Evolutionary conservation across 2,113 vertebrate species (phyloP), one percentile per base, ranked within the genome.

Genomic region (Emydura subglobosa): DNA sequence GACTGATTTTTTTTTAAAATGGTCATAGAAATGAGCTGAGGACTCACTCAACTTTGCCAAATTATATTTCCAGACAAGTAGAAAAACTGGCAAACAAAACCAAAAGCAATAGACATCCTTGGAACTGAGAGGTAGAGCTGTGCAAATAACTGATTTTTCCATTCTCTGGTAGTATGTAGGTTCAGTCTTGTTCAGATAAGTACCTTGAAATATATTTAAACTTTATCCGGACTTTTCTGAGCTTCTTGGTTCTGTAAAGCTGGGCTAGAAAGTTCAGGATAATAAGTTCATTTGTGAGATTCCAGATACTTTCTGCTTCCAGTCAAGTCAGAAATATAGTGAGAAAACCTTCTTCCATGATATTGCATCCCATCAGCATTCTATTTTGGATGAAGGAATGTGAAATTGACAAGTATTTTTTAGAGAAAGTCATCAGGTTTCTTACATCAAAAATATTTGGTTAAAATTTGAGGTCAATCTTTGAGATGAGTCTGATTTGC

Each of bases 261-360:
- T 54, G 44, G 1, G 1, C 5, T 92, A 8, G 6, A 21, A 82
- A 53, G 72, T 5, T 13, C 47, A 87, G 0, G 53, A 27, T 13
- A 7, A 68, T 39, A n/a, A 42, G 5, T 65, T 87, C 50, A 25
- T 79, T 53, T 81, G 2, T 51, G 53, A 76, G 54, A 47, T 12
- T 47, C 53, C 34, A 59, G 2, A 7, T 79, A 44, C 65, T 76
- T 76, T 44, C 42, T 44, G 24, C 72, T 76, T 76, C 74, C 74
- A 76, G 42, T 76, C 11, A 76, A 25, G 74, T 44, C 42, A 76
- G 39, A 27, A 76, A 76, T 49, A 79, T 72, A 42, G 5, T 21
- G 2, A 39, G 25, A 82, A 55, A 87, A 59, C 1, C 0, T 39
- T 31, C 10, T 50, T 88, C 0, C 76, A 4, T 16, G 0, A 42